Evolutionary conservation across 2,888 invertebrate genomes (phyloP), one percentile per base, ranked within the genome.

Genomic region (Tetragonisca angustula): DNA sequence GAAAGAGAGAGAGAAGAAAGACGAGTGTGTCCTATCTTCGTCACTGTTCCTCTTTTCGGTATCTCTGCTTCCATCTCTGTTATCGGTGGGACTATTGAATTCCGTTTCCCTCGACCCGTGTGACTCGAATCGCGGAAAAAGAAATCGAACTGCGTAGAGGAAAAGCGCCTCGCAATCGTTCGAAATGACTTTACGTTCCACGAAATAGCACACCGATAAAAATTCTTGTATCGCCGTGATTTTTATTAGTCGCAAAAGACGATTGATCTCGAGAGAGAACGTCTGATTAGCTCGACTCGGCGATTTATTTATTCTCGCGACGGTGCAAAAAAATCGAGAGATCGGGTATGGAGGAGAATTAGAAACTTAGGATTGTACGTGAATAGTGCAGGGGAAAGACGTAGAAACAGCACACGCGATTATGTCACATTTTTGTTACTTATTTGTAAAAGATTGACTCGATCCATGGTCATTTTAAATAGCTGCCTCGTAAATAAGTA

Each of bases 61-160:
- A 2, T 59, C 43, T 11, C 9, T 43, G 43, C 32, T 43, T 24
- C 21, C 52, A 32, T 17, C 15, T 68, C 49, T 21, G 49, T 32
- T 43, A 32, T 50, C 56, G 82, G 81, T 54, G 68, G 67, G 27
- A 62, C 75, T 76, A 83, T 72, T 76, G 81, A 81, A 81, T 76
- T 81, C 81, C 61, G 75, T 81, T 83, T 83, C 68, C 61, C 76
- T 76, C 61, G 68, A 81, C 52, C 76, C 71, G 71, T 71, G 83
- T 81, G 81, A 81, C 83, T 76, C 69, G 81, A 81, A 83, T 83
- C 71, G 75, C 61, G 75, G 36, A 76, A 81, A 83, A 83, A 76
- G 81, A 43, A 76, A 81, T 70, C 74, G 36, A 54, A 52, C 62
- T 15, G 21, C 43, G 32, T 21, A 0, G 50, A 64, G 64, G 27